Evolutionary conservation across 2,888 invertebrate species (phyloP).

Genomic region (Bimastos eiseni): DNA sequence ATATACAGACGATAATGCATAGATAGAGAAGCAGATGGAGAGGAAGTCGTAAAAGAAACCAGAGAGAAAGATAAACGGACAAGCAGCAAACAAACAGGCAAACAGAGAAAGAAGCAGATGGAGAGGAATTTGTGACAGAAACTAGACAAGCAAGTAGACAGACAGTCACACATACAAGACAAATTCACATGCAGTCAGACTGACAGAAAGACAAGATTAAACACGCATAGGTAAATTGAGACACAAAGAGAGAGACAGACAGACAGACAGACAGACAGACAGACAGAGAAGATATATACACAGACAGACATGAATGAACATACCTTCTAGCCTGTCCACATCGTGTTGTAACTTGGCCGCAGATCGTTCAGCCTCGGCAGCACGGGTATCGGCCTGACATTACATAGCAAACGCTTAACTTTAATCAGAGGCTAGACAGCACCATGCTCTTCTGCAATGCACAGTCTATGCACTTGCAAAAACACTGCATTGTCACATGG

Average conservation of each 20-base stretch:
- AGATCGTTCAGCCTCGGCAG: slow-evolving; percentile 99
- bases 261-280: not conserved
- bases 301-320: not conserved
- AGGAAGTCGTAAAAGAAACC: too few relatives aligned
- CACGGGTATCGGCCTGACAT: slow-evolving; percentile 99
- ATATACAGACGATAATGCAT: not conserved
- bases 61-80: not conserved
- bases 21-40: too few relatives aligned
- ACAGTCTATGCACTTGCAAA: too few relatives aligned
- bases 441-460: not conserved
- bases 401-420: not conserved
- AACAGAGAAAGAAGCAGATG: too few relatives aligned
- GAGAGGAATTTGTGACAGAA: not conserved
- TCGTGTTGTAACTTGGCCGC: slow-evolving; percentile 99
- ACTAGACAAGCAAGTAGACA: not conserved
- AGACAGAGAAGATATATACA: not conserved
- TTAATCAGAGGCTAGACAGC: not conserved
- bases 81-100: too few relatives aligned
- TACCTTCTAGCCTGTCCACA: slow-evolving; percentile 97
- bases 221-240: not conserved
- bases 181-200: not conserved
- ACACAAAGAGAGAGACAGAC: not conserved
- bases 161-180: not conserved
- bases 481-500: too few relatives aligned
- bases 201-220: not conserved